Evolutionary conservation across 2,113 vertebrate species (phyloP).

Genomic region (Seriola aureovittata): DNA sequence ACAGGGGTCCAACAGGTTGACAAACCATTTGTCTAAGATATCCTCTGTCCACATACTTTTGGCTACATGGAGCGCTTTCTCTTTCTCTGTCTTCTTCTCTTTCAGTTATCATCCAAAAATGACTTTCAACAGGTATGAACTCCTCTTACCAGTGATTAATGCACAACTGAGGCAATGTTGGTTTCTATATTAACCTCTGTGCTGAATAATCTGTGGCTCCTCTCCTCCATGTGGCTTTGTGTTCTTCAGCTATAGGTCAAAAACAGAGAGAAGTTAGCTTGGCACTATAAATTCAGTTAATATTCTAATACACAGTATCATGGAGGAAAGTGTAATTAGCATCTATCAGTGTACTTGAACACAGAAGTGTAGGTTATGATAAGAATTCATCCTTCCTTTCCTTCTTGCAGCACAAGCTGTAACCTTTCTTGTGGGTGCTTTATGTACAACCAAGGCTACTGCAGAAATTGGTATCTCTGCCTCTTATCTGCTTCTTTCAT

Average conservation of each 20-base stretch:
- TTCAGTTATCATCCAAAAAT: neutral
- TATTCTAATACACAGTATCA: neutral
- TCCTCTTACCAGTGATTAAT: neutral
- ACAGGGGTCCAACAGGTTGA: too few species aligned
- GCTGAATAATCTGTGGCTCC: neutral
- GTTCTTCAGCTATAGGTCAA: neutral
- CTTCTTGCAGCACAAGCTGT: conserved; percentile 11
- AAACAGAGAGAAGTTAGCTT: neutral
- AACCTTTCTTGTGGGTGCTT: conserved; percentile 30
- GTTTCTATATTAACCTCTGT: neutral
- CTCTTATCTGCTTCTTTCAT: conserved; percentile 64
- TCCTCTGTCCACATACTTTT: neutral
- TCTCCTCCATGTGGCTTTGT: neutral
- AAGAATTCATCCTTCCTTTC: neutral
- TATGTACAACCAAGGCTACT: conserved; percentile 28
- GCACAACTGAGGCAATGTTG: neutral
- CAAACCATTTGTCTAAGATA: too few species aligned
- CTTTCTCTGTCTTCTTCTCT: neutral
- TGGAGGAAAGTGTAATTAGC: neutral
- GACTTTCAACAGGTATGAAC: neutral
- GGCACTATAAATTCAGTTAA: too few species aligned
- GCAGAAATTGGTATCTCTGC: conserved; percentile 36
- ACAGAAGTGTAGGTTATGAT: neutral
- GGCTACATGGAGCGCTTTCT: too few species aligned
- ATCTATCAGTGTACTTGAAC: neutral